A percentile compares a stretch with the other conserved stretches of the same genome.
Conservation (phyloP, 2,113 vertebrate species). For the Serilophus lunatus region DNA sequence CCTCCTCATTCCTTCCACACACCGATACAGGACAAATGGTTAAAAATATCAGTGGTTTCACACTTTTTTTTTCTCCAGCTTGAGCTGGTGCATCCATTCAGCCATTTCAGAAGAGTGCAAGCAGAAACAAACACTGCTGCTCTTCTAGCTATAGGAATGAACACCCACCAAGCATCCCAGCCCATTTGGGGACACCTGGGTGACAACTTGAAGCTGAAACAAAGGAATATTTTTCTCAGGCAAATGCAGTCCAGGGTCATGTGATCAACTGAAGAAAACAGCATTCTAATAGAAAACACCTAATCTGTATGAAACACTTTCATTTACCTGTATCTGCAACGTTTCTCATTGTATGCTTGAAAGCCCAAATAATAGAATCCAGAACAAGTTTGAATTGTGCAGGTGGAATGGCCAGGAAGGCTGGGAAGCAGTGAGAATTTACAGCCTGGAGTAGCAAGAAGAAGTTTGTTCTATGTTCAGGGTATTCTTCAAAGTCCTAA, state of each 20-base stretch:
- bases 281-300: neutral
- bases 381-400: slow-evolving; percentile 98
- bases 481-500: slow-evolving; percentile 98
- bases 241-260: neutral
- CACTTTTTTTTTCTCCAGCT: neutral
- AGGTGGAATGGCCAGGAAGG: slow-evolving; percentile 96
- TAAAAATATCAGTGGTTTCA: neutral
- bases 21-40: neutral
- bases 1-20: neutral
- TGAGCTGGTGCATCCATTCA: neutral
- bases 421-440: slow-evolving; percentile 98
- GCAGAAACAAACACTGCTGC: neutral
- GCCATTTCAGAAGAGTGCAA: neutral
- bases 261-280: neutral
- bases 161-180: neutral
- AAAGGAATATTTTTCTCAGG: neutral
- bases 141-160: neutral
- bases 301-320: neutral
- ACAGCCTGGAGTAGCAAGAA: slow-evolving; percentile 97
- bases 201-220: neutral
- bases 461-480: slow-evolving; percentile 98
- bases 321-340: slow-evolving; percentile 94
- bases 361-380: slow-evolving; percentile 99
- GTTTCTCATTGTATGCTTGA: slow-evolving; percentile 99
- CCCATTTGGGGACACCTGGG: neutral